Evolutionary conservation across 1,140 invertebrate genomes (phyloP), one percentile per base, ranked within the genome.

Genomic region (Hesperophylax magnus): DNA sequence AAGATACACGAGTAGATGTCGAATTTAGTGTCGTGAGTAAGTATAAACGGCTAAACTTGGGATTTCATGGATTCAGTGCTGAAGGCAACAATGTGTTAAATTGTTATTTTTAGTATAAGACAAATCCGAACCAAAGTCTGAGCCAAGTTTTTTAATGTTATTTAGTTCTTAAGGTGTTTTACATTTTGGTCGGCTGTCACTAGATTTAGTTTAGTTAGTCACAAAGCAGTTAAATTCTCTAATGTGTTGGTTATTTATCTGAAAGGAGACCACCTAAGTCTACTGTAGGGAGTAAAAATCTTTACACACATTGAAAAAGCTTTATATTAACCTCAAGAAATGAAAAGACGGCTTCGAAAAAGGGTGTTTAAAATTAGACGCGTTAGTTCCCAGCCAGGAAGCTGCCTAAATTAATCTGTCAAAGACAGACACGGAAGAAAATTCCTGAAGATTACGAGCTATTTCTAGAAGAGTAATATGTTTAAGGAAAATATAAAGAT

Each of bases 401-500:
- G 39, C 39, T n/a, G 39, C 39, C 18, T 53, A 71, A 20, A 71
- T 71, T 71, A 71, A 71, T 71, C 67, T 71, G 67, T 71, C 67
- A 71, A 71, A 71, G 67, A 39, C 67, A 71, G 67, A 71, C 67
- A 20, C 39, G n/a, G 20, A 71, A 67, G 63, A 67, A 67, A 67
- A 71, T 20, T 71, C 67, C 39, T 2, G n/a, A 8, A 53, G 39
- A 71, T 71, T 67, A 67, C 22, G 14, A 34, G 22, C 63, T 67
- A 67, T 67, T 67, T 67, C 31, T 22, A 58, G 58, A 24, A 24
- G 58, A 61, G 58, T 67, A 47, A 47, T 47, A 31, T 67, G 31
- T 67, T 67, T n/a, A 2, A 14, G 24, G 63, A 67, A 31, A 67
- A 67, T 20, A 63, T 7, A 22, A 22, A 20, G 7, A 24, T 9